Percentiles rank a stretch among this genome's conserved stretches.
These are phyloP conservation scores for Geodia barretti DNA, from an alignment of 37 sponge, comb jelly and placozoan species.

Conservation along the genomic window DNA sequence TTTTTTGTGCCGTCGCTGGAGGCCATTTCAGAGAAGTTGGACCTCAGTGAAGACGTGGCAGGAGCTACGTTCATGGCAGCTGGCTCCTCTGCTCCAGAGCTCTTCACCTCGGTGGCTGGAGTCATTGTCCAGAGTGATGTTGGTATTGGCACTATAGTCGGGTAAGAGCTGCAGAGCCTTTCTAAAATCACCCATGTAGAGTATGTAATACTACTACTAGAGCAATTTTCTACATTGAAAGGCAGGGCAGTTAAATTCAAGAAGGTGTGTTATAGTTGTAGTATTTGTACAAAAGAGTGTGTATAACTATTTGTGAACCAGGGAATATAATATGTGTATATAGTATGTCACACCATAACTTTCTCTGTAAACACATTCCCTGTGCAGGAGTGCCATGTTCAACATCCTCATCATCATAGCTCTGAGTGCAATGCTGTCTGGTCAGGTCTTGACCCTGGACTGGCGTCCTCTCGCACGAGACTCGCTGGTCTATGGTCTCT, in stretches of 20 bases:
- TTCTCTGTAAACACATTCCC: too few relatives aligned
- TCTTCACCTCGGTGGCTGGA: slow-evolving; percentile 88
- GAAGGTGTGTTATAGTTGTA: too few relatives aligned
- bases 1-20: slow-evolving; percentile 93
- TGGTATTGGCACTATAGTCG: slow-evolving; percentile 89
- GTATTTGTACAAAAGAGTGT: too few relatives aligned
- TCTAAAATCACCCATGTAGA: background rate
- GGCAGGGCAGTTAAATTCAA: too few relatives aligned
- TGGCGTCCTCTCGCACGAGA: slow-evolving; percentile 82
- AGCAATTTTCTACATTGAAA: background rate
- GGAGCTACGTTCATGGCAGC: slow-evolving; percentile 99
- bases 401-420: slow-evolving; percentile 85
- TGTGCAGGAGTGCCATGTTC: slow-evolving; percentile 84
- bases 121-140: slow-evolving; percentile 78
- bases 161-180: slow-evolving; percentile 23
- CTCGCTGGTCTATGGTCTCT: slow-evolving; percentile 73
- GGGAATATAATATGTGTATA: too few relatives aligned
- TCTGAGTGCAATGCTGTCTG: slow-evolving; percentile 62
- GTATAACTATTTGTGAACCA: too few relatives aligned
- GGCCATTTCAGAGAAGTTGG: slow-evolving; percentile 79
- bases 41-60: slow-evolving; percentile 92
- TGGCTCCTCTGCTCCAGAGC: slow-evolving; percentile 87
- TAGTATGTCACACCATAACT: too few relatives aligned
- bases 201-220: background rate
- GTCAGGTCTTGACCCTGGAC: slow-evolving; percentile 68